Base-by-base conservation (phyloP, 2,888 invertebrate species). In the Resseliella maxima region DNA sequence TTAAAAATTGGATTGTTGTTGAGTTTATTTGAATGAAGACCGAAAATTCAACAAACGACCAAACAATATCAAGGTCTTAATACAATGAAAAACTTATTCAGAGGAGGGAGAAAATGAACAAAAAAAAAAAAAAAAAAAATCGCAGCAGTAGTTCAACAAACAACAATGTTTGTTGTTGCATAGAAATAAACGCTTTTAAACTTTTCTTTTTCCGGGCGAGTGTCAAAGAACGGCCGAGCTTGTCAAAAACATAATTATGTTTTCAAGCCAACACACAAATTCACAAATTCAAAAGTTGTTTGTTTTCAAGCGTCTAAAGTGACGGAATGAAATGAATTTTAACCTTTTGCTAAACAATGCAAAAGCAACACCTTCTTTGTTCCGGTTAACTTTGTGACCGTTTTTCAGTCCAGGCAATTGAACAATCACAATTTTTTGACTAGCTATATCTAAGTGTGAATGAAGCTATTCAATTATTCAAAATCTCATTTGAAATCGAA, bases 381-480 rank as follows among this genome's bases (percentile, higher is more conserved):
- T 72, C n/a, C 31, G 59, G n/a, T 18, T 8, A 3, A 24, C 3
- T 35, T 15, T 72, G 15, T n/a, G 35, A 31, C 72, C 72, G 31
- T 72, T 72, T 72, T 10, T 1, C 59, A 31, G 50, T 12, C 12
- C 35, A 72, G 15, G 5, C 24, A 0, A 59, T n/a, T 6, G 59
- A 59, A 24, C 59, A 59, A 59, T 59, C 24, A 59, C 59, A 59
- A 2, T 50, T 59, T 72, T 72, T 72, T 35, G 31, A 15, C 31
- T 27, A 1, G 3, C 21, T 59, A 72, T 72, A 31, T 72, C 31
- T 1, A 72, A 27, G 35, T 72, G 72, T 72, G 72, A 72, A 72
- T 72, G 72, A 35, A 72, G 31, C 35, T 31, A n/a, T 72, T 35
- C 72, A 72, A 72, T 72, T 72, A 35, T 72, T 72, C 72, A 72